phyloP scores from a whole-genome alignment of 2,888 invertebrate species.

The Athalia rosae region DNA sequence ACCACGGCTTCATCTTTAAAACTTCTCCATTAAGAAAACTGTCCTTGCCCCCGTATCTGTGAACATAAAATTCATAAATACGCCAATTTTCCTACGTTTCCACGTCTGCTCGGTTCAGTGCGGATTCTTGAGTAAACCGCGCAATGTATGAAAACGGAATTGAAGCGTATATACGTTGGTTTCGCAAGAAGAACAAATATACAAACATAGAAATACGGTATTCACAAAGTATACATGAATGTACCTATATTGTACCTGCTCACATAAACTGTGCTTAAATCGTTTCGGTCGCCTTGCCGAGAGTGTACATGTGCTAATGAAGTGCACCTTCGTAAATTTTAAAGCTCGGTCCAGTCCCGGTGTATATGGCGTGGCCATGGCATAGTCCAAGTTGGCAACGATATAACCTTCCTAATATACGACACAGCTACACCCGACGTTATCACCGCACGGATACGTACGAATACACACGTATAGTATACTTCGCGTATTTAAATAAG shows the following conservation, averaged over 20 bases:
- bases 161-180: too few species aligned
- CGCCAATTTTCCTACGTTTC: neutral
- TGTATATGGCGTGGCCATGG: neutral
- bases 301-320: constrained; percentile 60
- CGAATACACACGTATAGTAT: neutral
- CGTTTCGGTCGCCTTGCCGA: constrained; percentile 59
- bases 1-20: constrained; percentile 17
- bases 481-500: constrained; percentile 67
- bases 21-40: neutral
- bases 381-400: neutral
- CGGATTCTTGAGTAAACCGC: too few species aligned
- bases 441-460: neutral
- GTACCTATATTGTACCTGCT: too few species aligned
- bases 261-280: constrained; percentile 60
- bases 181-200: constrained; percentile 18
- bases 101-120: neutral
- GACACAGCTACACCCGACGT: neutral
- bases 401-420: neutral
- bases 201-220: neutral
- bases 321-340: constrained; percentile 62
- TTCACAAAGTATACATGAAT: neutral
- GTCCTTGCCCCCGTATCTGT: constrained; percentile 6
- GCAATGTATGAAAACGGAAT: too few species aligned
- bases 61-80: neutral
- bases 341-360: constrained; percentile 53